Percentiles rank a stretch among this genome's conserved stretches.
Evolutionary conservation across 1,140 invertebrate species (phyloP).

Genomic region (Drosophila yakuba): DNA sequence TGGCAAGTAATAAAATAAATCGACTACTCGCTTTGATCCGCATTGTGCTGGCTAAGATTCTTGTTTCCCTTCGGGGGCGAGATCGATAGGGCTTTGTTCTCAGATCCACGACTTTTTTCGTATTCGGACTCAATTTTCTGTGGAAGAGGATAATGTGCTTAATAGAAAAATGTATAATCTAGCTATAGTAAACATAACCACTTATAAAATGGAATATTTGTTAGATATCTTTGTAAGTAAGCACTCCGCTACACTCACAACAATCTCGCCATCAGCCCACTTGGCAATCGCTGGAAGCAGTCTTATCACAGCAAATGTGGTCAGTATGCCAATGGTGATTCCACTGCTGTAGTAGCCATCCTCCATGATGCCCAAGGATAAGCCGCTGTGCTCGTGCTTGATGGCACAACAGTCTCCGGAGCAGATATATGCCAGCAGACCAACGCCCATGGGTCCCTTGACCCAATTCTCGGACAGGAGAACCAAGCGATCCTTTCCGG

Average conservation of each 20-base stretch:
- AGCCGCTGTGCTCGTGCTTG: constrained; percentile 1
- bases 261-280: not conserved
- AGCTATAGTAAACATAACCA: too few species aligned
- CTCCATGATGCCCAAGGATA: not conserved
- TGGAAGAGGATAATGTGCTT: not conserved
- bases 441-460: constrained; percentile 4
- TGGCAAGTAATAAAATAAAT: not conserved
- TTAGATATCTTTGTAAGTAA: not conserved
- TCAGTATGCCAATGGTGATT: not conserved
- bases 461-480: not conserved
- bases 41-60: not conserved
- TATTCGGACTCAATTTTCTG: not conserved
- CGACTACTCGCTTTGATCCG: not conserved
- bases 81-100: not conserved
- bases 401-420: constrained; percentile 4
- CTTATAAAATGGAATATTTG: not conserved
- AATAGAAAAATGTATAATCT: not conserved
- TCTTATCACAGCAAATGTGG: not conserved
- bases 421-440: not conserved
- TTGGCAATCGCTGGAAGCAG: not conserved
- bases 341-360: constrained; percentile 1
- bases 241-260: not conserved
- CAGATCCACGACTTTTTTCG: not conserved
- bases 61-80: not conserved
- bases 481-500: not conserved